phyloP scores from a whole-genome alignment of 2,888 invertebrate species.

The Nomada flava region DNA sequence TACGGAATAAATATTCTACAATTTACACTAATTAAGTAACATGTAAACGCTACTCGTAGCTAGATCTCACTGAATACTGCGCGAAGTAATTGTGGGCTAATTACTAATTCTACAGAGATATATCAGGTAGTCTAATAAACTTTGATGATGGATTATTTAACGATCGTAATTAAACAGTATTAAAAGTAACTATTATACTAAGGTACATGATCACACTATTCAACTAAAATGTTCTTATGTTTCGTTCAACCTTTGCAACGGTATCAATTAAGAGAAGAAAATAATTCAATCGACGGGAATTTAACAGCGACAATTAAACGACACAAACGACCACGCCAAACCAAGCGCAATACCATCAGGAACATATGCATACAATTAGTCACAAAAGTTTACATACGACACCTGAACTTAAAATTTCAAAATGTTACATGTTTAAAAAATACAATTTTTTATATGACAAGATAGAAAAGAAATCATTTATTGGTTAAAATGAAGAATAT shows the following conservation, averaged over 20 bases:
- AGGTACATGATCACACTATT: not conserved
- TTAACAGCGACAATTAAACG: not conserved
- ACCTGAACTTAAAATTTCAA: too few species aligned
- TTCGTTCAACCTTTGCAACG: not conserved
- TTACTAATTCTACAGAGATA: conserved; percentile 36
- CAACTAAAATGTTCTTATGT: not conserved
- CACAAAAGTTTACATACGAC: too few species aligned
- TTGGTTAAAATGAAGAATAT: not conserved
- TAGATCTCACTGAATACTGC: conserved; percentile 47
- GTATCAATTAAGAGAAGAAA: not conserved
- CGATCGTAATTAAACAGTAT: not conserved
- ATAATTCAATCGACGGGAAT: not conserved
- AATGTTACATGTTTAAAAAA: not conserved
- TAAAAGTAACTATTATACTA: not conserved
- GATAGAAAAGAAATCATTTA: not conserved
- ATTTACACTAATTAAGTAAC: conserved; percentile 52
- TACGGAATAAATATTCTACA: conserved; percentile 60
- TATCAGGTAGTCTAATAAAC: conserved; percentile 3
- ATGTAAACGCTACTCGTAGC: conserved; percentile 47
- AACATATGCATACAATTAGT: not conserved
- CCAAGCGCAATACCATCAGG: not conserved
- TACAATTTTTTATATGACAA: not conserved
- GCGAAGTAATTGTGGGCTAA: conserved; percentile 31
- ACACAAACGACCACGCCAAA: conserved; percentile 10
- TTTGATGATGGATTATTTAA: not conserved